A percentile compares a stretch with the other conserved stretches of the same genome.
These are phyloP conservation scores for Sinhomidia bicolor DNA, from an alignment of 2,888 invertebrate genomes.

Conservation along the genomic window DNA sequence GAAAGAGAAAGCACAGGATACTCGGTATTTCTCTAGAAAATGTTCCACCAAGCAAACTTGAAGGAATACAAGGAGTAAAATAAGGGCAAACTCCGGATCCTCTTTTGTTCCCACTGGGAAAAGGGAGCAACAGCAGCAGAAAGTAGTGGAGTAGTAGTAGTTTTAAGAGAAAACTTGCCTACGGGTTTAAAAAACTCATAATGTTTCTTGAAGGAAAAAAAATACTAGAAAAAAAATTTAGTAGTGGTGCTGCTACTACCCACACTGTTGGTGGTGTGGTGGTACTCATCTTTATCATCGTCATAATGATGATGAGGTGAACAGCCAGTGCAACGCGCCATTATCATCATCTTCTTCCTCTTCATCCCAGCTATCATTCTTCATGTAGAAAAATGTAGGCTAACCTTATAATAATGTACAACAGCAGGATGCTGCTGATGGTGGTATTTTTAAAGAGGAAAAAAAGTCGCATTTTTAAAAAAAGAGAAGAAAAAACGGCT, in stretches of 20 bases:
- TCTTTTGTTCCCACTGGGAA: constrained; percentile 18
- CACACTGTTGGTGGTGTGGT: not conserved
- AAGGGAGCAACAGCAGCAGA: constrained; percentile 7
- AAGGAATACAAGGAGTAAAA: constrained; percentile 24
- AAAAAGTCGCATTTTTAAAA: not conserved
- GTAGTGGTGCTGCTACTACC: not conserved
- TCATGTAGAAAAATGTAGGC: constrained; percentile 4
- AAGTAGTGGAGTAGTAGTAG: not conserved
- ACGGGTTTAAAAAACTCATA: not conserved
- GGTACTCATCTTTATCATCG: constrained; percentile 22
- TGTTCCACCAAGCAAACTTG: not conserved
- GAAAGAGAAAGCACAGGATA: no score
- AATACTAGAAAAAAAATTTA: not conserved
- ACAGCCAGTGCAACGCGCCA: not conserved
- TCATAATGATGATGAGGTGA: constrained; percentile 43
- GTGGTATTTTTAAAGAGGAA: not conserved
- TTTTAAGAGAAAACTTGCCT: not conserved
- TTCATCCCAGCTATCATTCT: not conserved
- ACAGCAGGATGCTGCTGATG: not conserved
- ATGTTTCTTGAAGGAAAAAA: not conserved
- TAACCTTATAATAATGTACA: not conserved
- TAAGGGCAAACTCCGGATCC: constrained; percentile 39
- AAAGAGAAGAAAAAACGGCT: no score
- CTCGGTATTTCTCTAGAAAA: not conserved
- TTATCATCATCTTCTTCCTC: not conserved